Evolutionary conservation across 2,888 invertebrate species (phyloP).

Genomic region (Drosophila prolongata): DNA sequence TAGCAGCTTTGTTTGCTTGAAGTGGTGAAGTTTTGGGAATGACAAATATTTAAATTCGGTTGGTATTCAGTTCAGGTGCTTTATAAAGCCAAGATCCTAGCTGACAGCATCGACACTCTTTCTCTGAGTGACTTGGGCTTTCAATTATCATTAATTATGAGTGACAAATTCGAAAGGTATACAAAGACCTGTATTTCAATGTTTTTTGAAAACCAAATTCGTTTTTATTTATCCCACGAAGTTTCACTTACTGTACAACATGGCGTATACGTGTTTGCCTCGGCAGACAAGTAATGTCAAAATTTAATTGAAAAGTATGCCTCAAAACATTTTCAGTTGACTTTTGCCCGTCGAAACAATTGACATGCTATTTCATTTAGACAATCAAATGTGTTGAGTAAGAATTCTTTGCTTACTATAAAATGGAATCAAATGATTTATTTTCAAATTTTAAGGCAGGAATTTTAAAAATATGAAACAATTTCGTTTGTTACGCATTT

Average conservation of each 20-base stretch:
- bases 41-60: conserved; percentile 53
- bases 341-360: conserved; percentile 12
- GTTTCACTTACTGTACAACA: conserved; percentile 4
- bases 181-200: conserved; percentile 20
- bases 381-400: conserved; percentile 38
- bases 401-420: not conserved
- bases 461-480: too few species aligned
- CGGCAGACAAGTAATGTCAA: not conserved
- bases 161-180: conserved; percentile 9
- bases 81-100: conserved; percentile 5
- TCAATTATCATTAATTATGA: conserved; percentile 35
- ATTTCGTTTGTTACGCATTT: too few species aligned
- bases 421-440: too few species aligned
- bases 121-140: conserved; percentile 10
- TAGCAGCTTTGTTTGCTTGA: conserved; percentile 43
- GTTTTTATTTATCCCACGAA: conserved; percentile 1
- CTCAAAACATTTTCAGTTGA: conserved; percentile 31
- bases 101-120: conserved; percentile 26
- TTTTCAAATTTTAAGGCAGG: too few species aligned
- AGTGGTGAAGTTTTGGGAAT: conserved; percentile 21
- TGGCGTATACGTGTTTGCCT: conserved; percentile 12
- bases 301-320: conserved; percentile 33
- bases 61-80: conserved; percentile 11
- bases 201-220: conserved; percentile 11
- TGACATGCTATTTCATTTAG: conserved; percentile 25